A percentile compares a stretch with the other conserved stretches of the same genome.
These are phyloP conservation scores for Haliaeetus leucogaster DNA, from an alignment of 2,113 vertebrate genomes.

Conservation along the genomic window DNA sequence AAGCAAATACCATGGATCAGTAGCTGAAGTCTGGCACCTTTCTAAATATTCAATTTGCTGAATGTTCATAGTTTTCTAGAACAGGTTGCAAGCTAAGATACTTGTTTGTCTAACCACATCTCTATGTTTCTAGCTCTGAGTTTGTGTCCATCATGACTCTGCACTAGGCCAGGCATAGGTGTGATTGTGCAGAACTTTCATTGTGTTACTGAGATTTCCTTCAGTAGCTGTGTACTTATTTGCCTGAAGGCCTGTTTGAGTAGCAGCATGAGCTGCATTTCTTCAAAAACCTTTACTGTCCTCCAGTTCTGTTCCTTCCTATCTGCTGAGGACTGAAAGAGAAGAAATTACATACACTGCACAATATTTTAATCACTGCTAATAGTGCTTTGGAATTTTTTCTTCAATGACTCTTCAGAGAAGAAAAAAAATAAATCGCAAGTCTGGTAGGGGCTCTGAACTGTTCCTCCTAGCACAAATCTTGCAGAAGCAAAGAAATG, in stretches of 20 bases:
- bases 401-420: neutral
- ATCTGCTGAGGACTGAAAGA: neutral
- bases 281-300: neutral
- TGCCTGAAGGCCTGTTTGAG: neutral
- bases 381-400: neutral
- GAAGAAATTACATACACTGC: fast-evolving
- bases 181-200: neutral
- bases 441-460: neutral
- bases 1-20: slow-evolving; percentile 50
- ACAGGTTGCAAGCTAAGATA: neutral
- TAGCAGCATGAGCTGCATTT: neutral
- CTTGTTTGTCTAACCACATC: neutral
- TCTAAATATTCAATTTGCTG: neutral
- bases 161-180: neutral
- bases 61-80: neutral
- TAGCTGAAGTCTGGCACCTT: neutral
- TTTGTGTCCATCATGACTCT: neutral
- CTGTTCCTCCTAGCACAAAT: neutral
- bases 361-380: neutral
- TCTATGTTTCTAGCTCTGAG: neutral
- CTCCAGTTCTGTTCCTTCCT: neutral
- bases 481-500: neutral
- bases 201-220: neutral
- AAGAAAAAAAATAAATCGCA: neutral
- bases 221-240: neutral